Conservation (phyloP, 2,888 invertebrate species). For the Agrypnus murinus region DNA sequence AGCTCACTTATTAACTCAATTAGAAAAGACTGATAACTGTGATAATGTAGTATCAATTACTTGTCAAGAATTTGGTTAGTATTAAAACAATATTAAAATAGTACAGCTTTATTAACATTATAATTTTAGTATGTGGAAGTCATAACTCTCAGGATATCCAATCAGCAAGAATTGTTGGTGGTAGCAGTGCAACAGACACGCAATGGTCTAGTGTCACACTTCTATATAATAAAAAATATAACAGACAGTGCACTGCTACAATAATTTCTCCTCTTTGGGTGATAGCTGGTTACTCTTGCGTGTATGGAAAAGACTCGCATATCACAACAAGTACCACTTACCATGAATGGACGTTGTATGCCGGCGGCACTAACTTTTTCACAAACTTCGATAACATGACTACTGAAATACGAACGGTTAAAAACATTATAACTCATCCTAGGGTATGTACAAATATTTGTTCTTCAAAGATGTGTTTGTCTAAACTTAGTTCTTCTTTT, state of each 20-base stretch:
- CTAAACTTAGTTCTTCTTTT: slow-evolving; percentile 47
- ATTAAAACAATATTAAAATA: slow-evolving; percentile 5
- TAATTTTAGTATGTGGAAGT: slow-evolving; percentile 70
- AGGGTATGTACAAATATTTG: slow-evolving; percentile 67
- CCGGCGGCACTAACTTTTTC: slow-evolving; percentile 68
- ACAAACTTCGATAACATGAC: slow-evolving; percentile 65
- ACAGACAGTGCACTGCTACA: slow-evolving; percentile 72
- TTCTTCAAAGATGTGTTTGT: neutral
- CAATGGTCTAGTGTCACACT: slow-evolving; percentile 77
- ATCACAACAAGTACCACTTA: slow-evolving; percentile 23
- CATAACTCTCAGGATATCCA: slow-evolving; percentile 64
- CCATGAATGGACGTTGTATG: slow-evolving; percentile 66
- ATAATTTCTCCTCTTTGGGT: slow-evolving; percentile 73
- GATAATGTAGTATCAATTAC: slow-evolving; percentile 72
- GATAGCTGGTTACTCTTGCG: slow-evolving; percentile 72
- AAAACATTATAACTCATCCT: slow-evolving; percentile 73
- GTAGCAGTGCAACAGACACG: slow-evolving; percentile 70
- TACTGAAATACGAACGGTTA: slow-evolving; percentile 66
- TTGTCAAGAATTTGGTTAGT: slow-evolving; percentile 75
- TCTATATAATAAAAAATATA: slow-evolving; percentile 70
- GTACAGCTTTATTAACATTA: no score
- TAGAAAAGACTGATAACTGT: slow-evolving; percentile 70
- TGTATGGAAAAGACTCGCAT: slow-evolving; percentile 58
- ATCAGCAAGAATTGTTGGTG: slow-evolving; percentile 72
- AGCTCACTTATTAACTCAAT: slow-evolving; percentile 68